Conservation (phyloP, 53 echinoderm and acorn worm genomes). For the Luidia sarsii region DNA sequence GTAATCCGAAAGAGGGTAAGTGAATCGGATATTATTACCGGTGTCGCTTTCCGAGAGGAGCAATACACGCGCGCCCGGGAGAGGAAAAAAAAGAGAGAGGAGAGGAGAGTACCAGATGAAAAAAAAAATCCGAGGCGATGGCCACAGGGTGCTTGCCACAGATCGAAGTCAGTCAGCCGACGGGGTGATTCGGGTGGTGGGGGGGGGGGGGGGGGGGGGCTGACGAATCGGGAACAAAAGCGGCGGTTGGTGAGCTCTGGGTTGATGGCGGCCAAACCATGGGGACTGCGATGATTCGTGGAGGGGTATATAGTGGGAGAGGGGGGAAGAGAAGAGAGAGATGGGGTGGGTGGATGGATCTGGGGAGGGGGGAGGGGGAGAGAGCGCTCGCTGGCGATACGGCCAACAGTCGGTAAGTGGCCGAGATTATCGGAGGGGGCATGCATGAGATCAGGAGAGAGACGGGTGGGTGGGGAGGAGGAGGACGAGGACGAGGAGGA, state of each 20-base stretch:
- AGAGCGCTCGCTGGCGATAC: slow-evolving; percentile 10
- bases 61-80: not conserved
- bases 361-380: not conserved
- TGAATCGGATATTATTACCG: slow-evolving; percentile 39
- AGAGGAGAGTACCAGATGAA: too few relatives aligned
- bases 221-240: too few relatives aligned
- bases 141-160: slow-evolving; percentile 6
- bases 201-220: not conserved
- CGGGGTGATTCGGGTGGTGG: not conserved
- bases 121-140: not conserved
- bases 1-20: slow-evolving; percentile 57
- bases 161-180: slow-evolving; percentile 6
- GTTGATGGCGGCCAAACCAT: too few relatives aligned
- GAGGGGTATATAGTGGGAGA: too few relatives aligned
- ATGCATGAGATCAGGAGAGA: too few relatives aligned
- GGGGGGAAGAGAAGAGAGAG: not conserved
- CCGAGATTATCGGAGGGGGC: slow-evolving; percentile 1
- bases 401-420: too few relatives aligned
- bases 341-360: not conserved
- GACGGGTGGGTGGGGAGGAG: too few relatives aligned
- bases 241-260: too few relatives aligned
- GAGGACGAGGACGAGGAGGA: too few relatives aligned
- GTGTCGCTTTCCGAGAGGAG: slow-evolving; percentile 26
- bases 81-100: not conserved
- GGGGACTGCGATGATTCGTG: too few relatives aligned